These are phyloP conservation scores for Centropus bengalensis DNA, from an alignment of 2,113 vertebrate genomes.

Conservation along the genomic window DNA sequence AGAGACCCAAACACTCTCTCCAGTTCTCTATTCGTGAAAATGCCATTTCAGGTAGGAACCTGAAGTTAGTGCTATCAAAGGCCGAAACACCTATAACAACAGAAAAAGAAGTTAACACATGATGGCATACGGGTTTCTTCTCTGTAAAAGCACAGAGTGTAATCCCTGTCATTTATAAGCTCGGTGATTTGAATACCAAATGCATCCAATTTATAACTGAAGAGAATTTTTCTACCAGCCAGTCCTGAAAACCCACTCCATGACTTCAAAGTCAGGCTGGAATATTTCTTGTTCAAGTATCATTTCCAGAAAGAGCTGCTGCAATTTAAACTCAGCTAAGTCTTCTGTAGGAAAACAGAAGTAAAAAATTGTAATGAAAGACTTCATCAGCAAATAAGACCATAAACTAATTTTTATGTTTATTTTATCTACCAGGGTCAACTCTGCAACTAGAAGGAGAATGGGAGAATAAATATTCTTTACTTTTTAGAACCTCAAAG, in stretches of 20 bases:
- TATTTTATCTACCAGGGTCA: background rate
- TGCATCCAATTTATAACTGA: background rate
- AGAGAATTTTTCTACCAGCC: background rate
- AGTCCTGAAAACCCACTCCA: constrained; percentile 25
- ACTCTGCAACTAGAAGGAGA: background rate
- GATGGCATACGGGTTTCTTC: background rate
- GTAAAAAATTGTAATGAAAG: background rate
- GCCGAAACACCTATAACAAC: fast-evolving
- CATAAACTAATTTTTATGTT: background rate
- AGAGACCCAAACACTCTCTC: background rate
- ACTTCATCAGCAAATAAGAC: background rate
- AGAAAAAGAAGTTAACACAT: background rate
- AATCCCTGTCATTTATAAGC: background rate
- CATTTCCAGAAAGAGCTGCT: background rate
- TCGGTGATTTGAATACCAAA: background rate
- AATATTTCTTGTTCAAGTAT: background rate
- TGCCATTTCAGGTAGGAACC: background rate
- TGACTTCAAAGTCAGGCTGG: background rate
- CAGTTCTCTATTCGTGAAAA: background rate
- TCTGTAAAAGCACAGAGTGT: background rate
- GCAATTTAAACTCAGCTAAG: background rate
- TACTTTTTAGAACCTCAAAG: background rate
- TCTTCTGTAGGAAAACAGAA: background rate
- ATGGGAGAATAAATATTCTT: background rate
- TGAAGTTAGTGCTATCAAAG: background rate